Base-by-base conservation (phyloP, 2,113 vertebrate species). In the Calyptomena viridis region DNA sequence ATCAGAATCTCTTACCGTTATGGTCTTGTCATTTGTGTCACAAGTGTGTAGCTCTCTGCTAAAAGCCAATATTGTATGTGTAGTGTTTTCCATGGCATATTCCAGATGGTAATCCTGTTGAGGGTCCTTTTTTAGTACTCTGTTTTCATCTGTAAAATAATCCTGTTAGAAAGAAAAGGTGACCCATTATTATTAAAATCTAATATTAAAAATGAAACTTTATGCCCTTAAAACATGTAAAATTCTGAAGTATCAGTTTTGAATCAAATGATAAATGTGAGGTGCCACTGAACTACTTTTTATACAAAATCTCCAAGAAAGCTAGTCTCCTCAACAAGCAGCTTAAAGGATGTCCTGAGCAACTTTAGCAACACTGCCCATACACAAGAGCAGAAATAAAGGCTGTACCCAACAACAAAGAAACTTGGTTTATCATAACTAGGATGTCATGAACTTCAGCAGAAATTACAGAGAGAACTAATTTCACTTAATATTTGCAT, bases 21-120 rank as follows among this genome's bases (percentile, higher is more conserved):
- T 98, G 49, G 88, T 98, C 87, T 97, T 98, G 95, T 99, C 99
- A 49, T 98, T 97, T 40, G 75, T 50, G 62, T 99, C 99, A 94
- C 99, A 99, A 19, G 98, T 99, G 50, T 98, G 97, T 47, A 99
- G 96, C 39, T 98, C 96, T 94, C 99, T 97, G 91, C 96, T 98
- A 94, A 99, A 99, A 59, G 97, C 98, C 83, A 99, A 77, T 64
- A 98, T 75, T 8, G 99, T 99, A 62, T 99, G 98, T 12, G 98
- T 99, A 47, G 91, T 96, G 69, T 99, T 99, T 96, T 99, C 98
- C 97, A 98, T 98, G 56, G 98, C 98, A 64, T 99, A 99, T 27
- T 98, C 98, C 72, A 99, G 97, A 47, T 94, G 98, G 80, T 99
- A 99, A 96, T 98, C 98, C 95, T 99, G 98, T 35, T 98, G 97